Conservation (phyloP, 2,888 invertebrate species). For the Lysandra bellargus region DNA sequence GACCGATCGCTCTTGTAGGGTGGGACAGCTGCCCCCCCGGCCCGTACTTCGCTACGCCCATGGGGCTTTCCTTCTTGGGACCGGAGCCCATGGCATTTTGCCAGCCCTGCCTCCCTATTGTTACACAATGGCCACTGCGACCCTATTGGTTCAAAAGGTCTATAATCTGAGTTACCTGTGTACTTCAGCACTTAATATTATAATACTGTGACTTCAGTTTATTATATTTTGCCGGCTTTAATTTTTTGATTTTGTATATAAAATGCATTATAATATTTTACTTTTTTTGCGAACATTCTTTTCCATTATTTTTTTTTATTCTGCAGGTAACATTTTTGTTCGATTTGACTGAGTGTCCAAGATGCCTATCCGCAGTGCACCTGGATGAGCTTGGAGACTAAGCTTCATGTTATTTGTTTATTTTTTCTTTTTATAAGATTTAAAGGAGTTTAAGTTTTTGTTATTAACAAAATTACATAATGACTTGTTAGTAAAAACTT, state of each 20-base stretch:
- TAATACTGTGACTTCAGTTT: neutral
- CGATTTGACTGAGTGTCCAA: conserved; percentile 74
- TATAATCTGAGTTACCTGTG: neutral
- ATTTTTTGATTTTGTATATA: neutral
- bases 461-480: neutral
- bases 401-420: conserved; percentile 31
- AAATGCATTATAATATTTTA: conserved; percentile 6
- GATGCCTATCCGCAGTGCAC: conserved; percentile 66
- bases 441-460: conserved; percentile 32
- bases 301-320: conserved; percentile 34
- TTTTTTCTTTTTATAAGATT: conserved; percentile 2
- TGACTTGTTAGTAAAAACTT: neutral
- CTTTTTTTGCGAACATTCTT: neutral
- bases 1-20: too few relatives aligned
- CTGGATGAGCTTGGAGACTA: conserved; percentile 57
- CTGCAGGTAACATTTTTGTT: conserved; percentile 74
- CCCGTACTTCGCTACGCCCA: too few relatives aligned
- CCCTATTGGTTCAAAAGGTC: neutral
- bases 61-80: too few relatives aligned
- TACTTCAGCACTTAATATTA: too few relatives aligned
- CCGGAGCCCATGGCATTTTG: too few relatives aligned
- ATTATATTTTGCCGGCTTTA: neutral
- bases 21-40: too few relatives aligned
- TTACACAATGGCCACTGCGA: too few relatives aligned
- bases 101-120: too few relatives aligned